Evolutionary conservation across 1,140 invertebrate genomes (phyloP).

Genomic region (Acromyrmex echinatior): DNA sequence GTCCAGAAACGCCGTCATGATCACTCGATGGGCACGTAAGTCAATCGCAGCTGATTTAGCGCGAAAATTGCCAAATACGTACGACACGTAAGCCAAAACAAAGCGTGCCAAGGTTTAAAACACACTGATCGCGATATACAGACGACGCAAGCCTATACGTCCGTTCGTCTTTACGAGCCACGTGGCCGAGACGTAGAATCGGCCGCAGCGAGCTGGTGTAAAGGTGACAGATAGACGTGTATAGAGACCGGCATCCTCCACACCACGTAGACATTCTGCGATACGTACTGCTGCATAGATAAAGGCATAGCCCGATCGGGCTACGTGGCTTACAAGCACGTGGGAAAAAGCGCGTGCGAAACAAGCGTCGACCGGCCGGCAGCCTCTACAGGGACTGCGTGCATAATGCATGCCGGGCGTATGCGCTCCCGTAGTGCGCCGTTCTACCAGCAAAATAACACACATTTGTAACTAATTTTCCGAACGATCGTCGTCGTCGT

Average conservation of each 20-base stretch:
- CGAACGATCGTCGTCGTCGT: constrained; percentile 74
- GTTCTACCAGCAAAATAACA: constrained; percentile 82
- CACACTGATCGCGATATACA: constrained; percentile 62
- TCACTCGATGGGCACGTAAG: constrained; percentile 7
- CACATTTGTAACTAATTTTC: constrained; percentile 84
- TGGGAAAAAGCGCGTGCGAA: constrained; percentile 83
- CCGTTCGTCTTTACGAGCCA: constrained; percentile 69
- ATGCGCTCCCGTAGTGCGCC: constrained; percentile 67
- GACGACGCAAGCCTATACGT: constrained; percentile 41
- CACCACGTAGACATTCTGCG: constrained; percentile 64
- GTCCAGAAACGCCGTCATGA: no score
- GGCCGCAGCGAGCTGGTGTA: constrained; percentile 53
- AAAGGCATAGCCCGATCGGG: constrained; percentile 54
- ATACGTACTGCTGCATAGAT: constrained; percentile 50
- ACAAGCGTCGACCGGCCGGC: constrained; percentile 71
- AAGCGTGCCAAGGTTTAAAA: constrained; percentile 74
- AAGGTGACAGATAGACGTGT: constrained; percentile 63
- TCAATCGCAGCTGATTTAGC: background rate
- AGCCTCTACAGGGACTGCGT: constrained; percentile 76
- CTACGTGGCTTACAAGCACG: constrained; percentile 79
- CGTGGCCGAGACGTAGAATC: constrained; percentile 71
- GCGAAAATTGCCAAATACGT: constrained; percentile 22
- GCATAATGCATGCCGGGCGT: constrained; percentile 82
- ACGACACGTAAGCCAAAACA: constrained; percentile 61
- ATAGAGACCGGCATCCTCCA: constrained; percentile 51